These are phyloP conservation scores for Panurus biarmicus DNA, from an alignment of 2,113 vertebrate genomes.

Conservation along the genomic window DNA sequence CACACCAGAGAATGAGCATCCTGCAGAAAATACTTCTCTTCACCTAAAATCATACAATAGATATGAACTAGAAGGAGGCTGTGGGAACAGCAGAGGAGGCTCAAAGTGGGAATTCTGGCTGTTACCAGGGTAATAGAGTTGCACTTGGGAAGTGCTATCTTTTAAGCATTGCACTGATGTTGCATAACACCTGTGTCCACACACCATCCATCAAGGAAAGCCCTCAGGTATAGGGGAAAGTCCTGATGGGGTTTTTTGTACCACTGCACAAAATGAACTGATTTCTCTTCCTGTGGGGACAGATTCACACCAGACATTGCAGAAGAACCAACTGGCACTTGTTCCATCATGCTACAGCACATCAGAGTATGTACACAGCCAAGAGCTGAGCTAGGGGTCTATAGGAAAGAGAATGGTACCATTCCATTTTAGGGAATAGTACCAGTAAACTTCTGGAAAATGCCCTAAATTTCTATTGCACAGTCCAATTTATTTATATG, in stretches of 20 bases:
- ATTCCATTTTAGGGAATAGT: background rate
- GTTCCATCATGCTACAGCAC: background rate
- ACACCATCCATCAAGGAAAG: background rate
- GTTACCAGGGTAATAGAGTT: background rate
- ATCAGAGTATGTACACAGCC: background rate
- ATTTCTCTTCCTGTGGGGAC: background rate
- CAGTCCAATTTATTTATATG: background rate
- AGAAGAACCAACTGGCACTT: background rate
- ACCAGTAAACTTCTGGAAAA: background rate
- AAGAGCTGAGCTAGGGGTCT: background rate
- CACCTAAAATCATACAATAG: background rate
- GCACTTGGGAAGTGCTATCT: background rate
- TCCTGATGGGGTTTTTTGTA: background rate
- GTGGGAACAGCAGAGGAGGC: background rate
- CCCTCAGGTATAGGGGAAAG: background rate
- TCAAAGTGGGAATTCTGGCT: background rate
- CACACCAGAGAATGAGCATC: fast-evolving
- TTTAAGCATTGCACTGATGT: background rate
- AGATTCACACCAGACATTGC: background rate
- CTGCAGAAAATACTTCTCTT: background rate
- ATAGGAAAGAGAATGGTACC: background rate
- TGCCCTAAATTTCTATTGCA: background rate
- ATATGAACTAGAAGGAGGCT: background rate
- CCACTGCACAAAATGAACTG: background rate
- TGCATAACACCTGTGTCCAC: background rate